Conservation (phyloP, 2,888 invertebrate genomes). For the Ligdia adustata region DNA sequence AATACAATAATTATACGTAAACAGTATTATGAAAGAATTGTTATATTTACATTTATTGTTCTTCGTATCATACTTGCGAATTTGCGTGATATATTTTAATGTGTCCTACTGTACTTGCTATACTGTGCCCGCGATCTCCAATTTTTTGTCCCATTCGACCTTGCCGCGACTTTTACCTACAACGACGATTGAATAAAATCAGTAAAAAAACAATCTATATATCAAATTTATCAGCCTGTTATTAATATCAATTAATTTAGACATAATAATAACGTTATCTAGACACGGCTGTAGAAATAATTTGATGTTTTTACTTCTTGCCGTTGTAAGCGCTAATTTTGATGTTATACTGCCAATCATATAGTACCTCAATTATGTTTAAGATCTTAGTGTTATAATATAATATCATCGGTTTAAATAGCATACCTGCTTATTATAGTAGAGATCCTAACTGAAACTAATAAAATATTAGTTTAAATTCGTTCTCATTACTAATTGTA, state of each 20-base stretch:
- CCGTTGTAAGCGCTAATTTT: conserved; percentile 20
- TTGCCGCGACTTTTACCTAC: conserved; percentile 58
- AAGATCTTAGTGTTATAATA: no score
- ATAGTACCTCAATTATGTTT: conserved; percentile 21
- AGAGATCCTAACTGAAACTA: no score
- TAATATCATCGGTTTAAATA: no score
- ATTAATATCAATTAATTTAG: conserved; percentile 52
- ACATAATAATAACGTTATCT: conserved; percentile 43
- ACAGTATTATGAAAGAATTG: no score
- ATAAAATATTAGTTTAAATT: no score
- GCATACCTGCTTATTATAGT: no score
- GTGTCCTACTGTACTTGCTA: conserved; percentile 35
- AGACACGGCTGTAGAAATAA: conserved; percentile 20
- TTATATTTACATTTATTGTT: no score
- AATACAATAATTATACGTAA: no score
- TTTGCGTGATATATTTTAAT: no score
- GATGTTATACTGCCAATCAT: conserved; percentile 30
- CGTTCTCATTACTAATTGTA: no score
- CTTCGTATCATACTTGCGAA: no score
- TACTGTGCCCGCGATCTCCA: conserved; percentile 40
- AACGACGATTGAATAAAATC: conserved; percentile 49
- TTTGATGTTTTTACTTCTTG: conserved; percentile 30
- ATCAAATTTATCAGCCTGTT: conserved; percentile 44
- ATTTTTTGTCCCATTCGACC: conserved; percentile 52
- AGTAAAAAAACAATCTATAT: conserved; percentile 44